These are phyloP conservation scores for Galerucella nymphaeae DNA, from an alignment of 2,888 invertebrate genomes.

Conservation along the genomic window DNA sequence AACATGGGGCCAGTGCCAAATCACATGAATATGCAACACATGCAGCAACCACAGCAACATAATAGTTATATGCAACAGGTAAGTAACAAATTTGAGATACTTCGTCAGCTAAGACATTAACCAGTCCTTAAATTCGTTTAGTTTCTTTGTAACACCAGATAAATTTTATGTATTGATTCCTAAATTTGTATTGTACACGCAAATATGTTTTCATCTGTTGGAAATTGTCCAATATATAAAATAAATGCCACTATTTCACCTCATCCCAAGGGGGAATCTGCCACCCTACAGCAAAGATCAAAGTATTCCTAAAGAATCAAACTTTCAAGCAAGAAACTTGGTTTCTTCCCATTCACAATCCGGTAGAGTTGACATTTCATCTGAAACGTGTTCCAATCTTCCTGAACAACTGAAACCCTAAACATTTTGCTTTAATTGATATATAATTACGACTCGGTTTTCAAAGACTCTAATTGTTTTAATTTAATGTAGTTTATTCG, in stretches of 20 bases:
- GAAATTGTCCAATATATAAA: not conserved
- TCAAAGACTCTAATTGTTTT: conserved; percentile 23
- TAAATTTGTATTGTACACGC: too few species aligned
- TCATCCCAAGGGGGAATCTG: not conserved
- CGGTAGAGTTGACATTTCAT: not conserved
- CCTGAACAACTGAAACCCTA: not conserved
- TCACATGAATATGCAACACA: conserved; percentile 61
- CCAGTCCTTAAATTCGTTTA: too few species aligned
- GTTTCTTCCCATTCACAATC: too few species aligned
- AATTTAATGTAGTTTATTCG: conserved; percentile 30
- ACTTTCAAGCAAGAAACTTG: too few species aligned
- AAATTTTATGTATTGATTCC: too few species aligned
- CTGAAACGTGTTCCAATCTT: not conserved
- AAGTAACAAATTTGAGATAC: conserved; percentile 37
- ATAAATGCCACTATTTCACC: not conserved
- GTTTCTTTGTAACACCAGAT: too few species aligned
- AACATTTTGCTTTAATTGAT: not conserved
- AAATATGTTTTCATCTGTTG: too few species aligned
- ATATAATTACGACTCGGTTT: not conserved
- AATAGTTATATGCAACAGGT: conserved; percentile 67
- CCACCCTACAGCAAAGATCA: not conserved
- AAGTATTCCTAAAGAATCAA: not conserved
- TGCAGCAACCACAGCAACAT: conserved; percentile 60
- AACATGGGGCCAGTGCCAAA: conserved; percentile 63
- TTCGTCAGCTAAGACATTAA: not conserved